Evolutionary conservation across 2,113 vertebrate genomes (phyloP).

Genomic region (Sterna hirundo): DNA sequence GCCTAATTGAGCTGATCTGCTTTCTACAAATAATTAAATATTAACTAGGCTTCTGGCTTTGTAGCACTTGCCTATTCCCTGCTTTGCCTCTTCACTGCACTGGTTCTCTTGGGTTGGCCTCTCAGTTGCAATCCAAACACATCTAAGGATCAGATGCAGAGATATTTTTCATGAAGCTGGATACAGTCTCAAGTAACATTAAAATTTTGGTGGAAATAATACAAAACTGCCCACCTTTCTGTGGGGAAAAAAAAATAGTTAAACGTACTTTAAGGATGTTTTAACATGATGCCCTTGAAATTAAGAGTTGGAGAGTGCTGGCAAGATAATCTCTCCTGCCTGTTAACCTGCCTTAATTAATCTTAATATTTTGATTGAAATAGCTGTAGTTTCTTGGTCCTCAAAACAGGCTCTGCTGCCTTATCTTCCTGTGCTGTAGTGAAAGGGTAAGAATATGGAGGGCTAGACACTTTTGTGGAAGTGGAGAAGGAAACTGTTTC

Average conservation of each 20-base stretch:
- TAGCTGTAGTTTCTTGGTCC: neutral
- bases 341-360: neutral
- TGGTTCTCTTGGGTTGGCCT: neutral
- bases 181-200: neutral
- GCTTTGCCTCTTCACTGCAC: neutral
- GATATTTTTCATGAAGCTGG: neutral
- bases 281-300: neutral
- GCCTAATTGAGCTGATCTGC: neutral
- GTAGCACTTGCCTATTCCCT: neutral
- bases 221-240: neutral
- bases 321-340: neutral
- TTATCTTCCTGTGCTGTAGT: neutral
- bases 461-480: neutral
- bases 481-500: neutral
- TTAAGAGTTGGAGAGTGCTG: neutral
- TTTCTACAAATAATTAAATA: neutral
- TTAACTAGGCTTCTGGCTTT: neutral
- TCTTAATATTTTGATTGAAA: neutral
- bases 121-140: neutral
- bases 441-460: neutral
- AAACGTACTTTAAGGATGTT: neutral
- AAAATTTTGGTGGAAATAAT: neutral
- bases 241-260: neutral
- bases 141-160: neutral
- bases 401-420: neutral